Evolutionary conservation across 2,888 invertebrate species (phyloP).

Genomic region (Epinotia brunnichana): DNA sequence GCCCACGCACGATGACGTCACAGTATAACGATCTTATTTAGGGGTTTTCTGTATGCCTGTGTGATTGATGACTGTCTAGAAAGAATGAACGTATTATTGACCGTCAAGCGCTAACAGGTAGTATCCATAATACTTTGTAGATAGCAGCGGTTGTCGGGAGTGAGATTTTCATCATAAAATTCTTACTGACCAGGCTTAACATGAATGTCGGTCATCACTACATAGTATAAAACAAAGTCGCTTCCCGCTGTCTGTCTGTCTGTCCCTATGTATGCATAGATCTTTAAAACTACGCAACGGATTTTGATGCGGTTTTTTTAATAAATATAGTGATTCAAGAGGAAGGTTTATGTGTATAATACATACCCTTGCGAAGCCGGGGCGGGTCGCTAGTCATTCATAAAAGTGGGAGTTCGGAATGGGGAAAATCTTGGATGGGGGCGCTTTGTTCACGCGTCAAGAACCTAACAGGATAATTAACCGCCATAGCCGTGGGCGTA

Average conservation of each 20-base stretch:
- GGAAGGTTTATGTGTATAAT: too few relatives aligned
- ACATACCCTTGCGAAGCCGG: too few relatives aligned
- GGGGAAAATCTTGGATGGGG: constrained; percentile 5
- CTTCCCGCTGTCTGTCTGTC: too few relatives aligned
- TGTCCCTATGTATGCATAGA: too few relatives aligned
- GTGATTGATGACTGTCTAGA: constrained; percentile 14
- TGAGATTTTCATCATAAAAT: constrained; percentile 1
- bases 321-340: too few relatives aligned
- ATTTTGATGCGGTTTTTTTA: too few relatives aligned
- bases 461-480: constrained; percentile 3
- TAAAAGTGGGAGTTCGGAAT: constrained; percentile 32
- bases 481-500: not conserved
- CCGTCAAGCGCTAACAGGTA: constrained; percentile 10
- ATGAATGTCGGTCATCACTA: not conserved
- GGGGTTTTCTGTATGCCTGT: not conserved
- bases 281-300: too few relatives aligned
- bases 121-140: constrained; percentile 6
- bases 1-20: constrained; percentile 26
- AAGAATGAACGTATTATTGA: constrained; percentile 7
- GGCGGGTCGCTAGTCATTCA: too few relatives aligned
- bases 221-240: too few relatives aligned
- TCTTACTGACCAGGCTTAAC: not conserved
- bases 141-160: not conserved
- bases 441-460: constrained; percentile 10
- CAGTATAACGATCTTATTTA: constrained; percentile 27